Percentiles rank a stretch among this genome's conserved stretches.
Conservation (phyloP, 92 coral and sea anemone species). For the Parazoanthus darwini region DNA sequence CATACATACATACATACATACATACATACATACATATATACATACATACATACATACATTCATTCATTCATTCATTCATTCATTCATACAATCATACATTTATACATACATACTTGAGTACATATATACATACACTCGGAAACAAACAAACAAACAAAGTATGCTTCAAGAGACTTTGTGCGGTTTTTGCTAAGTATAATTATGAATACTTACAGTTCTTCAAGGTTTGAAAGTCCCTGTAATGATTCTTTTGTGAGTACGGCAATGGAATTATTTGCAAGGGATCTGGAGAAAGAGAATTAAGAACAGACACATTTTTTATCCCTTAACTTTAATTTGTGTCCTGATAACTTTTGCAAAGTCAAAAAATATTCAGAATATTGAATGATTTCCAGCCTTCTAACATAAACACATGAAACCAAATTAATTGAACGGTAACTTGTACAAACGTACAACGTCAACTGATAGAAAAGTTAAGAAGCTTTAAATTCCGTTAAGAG, state of each 20-base stretch:
- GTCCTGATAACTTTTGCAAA: background rate
- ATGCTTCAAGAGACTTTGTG: background rate
- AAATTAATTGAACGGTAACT: no score
- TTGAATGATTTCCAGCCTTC: no score
- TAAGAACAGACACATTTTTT: background rate
- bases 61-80: no score
- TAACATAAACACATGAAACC: no score
- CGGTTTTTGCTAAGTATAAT: background rate
- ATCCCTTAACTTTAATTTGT: background rate
- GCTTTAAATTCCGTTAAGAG: background rate
- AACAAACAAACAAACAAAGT: background rate
- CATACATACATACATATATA: no score
- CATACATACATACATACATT: no score
- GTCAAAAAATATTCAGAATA: background rate
- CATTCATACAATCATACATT: no score
- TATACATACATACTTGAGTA: no score
- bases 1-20: no score
- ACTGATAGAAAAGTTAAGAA: background rate
- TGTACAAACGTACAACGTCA: background rate
- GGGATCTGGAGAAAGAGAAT: slow-evolving; percentile 62
- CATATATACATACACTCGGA: no score
- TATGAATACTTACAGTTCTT: slow-evolving; percentile 70
- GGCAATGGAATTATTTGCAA: slow-evolving; percentile 82
- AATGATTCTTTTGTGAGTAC: slow-evolving; percentile 68
- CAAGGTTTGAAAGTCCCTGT: slow-evolving; percentile 71